These are phyloP conservation scores for Sinocyclocheilus anophthalmus DNA, from an alignment of 2,113 vertebrate genomes.

Conservation along the genomic window DNA sequence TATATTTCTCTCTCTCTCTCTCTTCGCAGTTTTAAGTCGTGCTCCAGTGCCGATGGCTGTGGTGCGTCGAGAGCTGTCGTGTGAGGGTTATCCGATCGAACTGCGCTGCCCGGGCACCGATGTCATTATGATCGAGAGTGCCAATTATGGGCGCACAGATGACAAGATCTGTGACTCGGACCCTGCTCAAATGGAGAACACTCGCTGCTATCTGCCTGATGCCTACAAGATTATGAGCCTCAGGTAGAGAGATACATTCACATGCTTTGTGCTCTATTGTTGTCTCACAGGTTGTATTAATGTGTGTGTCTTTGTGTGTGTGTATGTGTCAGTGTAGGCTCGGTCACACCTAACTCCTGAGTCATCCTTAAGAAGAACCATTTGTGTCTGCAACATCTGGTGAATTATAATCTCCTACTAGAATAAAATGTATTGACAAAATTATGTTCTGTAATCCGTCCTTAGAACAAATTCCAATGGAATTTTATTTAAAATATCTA, in stretches of 20 bases:
- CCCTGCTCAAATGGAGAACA: conserved; percentile 99
- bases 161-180: conserved; percentile 99
- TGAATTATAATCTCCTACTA: background rate
- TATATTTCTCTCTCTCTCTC: conserved; percentile 49
- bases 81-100: conserved; percentile 98
- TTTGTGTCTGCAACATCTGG: background rate
- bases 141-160: conserved; percentile 97
- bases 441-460: too few relatives aligned
- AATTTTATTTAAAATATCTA: too few relatives aligned
- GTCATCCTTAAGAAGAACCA: too few relatives aligned
- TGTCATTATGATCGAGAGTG: conserved; percentile 99
- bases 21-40: conserved; percentile 83
- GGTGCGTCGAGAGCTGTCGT: conserved; percentile 95
- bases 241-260: conserved; percentile 74
- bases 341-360: background rate
- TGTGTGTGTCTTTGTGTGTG: background rate
- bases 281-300: background rate
- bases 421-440: background rate
- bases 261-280: conserved; percentile 26
- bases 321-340: background rate
- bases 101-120: conserved; percentile 97
- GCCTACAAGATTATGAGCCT: conserved; percentile 99
- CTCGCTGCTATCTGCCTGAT: conserved; percentile 96
- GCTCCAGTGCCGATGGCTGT: conserved; percentile 98
- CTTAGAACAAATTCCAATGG: background rate